A percentile compares a stretch with the other conserved stretches of the same genome.
Conservation (phyloP, 2,888 invertebrate species). For the Euproctis similis region DNA sequence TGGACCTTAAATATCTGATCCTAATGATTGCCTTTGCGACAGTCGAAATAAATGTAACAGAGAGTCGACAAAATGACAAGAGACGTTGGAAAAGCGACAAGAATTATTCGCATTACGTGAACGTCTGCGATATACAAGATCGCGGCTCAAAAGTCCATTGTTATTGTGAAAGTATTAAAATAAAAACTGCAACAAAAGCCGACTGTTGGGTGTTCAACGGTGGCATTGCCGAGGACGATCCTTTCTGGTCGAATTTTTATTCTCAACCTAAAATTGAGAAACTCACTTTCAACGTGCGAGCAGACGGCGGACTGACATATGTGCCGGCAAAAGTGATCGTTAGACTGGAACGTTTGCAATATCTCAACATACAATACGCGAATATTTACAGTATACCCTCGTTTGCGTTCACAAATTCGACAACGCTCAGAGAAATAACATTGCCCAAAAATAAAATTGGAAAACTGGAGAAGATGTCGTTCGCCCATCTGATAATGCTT, state of each 20-base stretch:
- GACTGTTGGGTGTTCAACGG: constrained; percentile 86
- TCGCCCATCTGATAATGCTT: constrained; percentile 83
- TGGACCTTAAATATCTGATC: constrained; percentile 67
- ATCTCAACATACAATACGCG: constrained; percentile 83
- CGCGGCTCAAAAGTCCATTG: constrained; percentile 78
- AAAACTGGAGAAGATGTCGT: constrained; percentile 80
- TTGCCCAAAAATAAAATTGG: constrained; percentile 83
- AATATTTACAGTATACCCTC: constrained; percentile 82
- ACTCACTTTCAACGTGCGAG: constrained; percentile 81
- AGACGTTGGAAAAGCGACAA: constrained; percentile 66
- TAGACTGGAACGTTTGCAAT: constrained; percentile 79
- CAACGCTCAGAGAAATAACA: constrained; percentile 80
- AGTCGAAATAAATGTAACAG: constrained; percentile 65
- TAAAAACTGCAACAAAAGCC: constrained; percentile 79
- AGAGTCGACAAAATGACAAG: constrained; percentile 66
- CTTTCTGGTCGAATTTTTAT: constrained; percentile 84
- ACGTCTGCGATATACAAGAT: constrained; percentile 76
- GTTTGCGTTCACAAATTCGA: constrained; percentile 84
- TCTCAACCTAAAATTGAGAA: constrained; percentile 82
- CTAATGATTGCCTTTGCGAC: constrained; percentile 67
- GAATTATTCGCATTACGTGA: constrained; percentile 61
- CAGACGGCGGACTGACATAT: constrained; percentile 80
- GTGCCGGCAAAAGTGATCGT: constrained; percentile 83
- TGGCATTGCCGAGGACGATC: constrained; percentile 81
- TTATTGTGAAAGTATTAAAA: constrained; percentile 77